These are phyloP conservation scores for Epizoanthus illoricatus DNA, from an alignment of 92 coral and sea anemone genomes.

Conservation along the genomic window DNA sequence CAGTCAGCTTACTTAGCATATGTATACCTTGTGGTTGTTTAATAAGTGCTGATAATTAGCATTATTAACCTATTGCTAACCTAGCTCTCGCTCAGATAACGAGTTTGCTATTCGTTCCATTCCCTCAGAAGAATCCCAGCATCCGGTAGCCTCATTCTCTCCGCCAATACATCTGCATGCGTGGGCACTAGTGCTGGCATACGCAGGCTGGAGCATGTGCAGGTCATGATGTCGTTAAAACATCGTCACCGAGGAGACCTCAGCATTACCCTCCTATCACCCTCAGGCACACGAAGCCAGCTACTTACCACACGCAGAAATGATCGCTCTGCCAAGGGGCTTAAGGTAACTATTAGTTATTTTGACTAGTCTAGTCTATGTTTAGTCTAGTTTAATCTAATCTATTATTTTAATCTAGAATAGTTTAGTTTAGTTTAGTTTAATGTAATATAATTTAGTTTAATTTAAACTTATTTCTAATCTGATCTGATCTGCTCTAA, in stretches of 20 bases:
- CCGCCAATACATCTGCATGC: constrained; percentile 78
- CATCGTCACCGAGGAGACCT: constrained; percentile 85
- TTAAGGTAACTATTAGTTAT: constrained; percentile 51
- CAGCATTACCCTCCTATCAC: constrained; percentile 75
- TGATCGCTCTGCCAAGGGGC: constrained; percentile 76
- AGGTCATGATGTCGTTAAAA: constrained; percentile 64
- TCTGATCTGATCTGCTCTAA: too few relatives aligned
- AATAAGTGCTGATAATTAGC: too few relatives aligned
- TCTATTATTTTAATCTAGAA: too few relatives aligned
- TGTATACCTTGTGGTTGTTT: too few relatives aligned
- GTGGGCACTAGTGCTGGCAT: constrained; percentile 59
- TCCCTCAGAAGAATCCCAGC: constrained; percentile 64
- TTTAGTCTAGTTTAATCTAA: too few relatives aligned
- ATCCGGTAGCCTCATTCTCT: constrained; percentile 78
- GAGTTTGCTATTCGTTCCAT: neutral
- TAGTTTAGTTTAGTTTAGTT: too few relatives aligned
- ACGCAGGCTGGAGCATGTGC: constrained; percentile 81
- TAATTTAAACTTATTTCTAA: too few relatives aligned
- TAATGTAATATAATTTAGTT: too few relatives aligned
- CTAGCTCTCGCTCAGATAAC: neutral
- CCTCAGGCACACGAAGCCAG: constrained; percentile 86
- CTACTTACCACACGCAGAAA: constrained; percentile 81
- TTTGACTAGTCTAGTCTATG: neutral
- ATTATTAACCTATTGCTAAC: neutral
- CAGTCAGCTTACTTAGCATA: too few relatives aligned